Base-by-base conservation (phyloP, 2,113 vertebrate species). In the Oostethus manadensis region DNA sequence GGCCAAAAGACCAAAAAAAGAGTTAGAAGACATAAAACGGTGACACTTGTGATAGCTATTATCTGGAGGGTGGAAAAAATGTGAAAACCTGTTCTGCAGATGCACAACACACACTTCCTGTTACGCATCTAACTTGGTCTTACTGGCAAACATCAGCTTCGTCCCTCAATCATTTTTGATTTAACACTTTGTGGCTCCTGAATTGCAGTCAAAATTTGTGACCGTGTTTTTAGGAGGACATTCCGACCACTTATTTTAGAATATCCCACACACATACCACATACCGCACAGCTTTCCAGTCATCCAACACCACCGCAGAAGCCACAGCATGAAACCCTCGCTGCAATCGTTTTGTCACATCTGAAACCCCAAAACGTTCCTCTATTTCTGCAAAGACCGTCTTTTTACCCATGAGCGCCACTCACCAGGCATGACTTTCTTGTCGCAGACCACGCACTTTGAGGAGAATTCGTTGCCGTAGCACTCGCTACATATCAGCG, bases 391-490 rank as follows among this genome's bases (percentile, higher is more conserved):
- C 38, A 16, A 8, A 50, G 42, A 54, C 1, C 42, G 14, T 49
- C 20, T 49, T 49, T 49, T 22, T 48, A 9, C 47, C 20, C 20
- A 13, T 5, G 13, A 49, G 5, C 1, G 20, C 16, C 10, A 55
- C 56, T 3, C 88, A 99, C 96, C 96, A 87, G 96, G 96, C 93
- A 93, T 94, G 81, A 97, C 93, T 0, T 89, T 92, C 88, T 97
- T 94, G 74, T 93, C 90, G 1, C 97, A 98, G 77, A 93, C 91
- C 0, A 92, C 69, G 15, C 96, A 99, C 57, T 95, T 94, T 56
- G 95, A 95, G 68, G 94, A 98, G 74, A 93, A 96, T 82, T 96
- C 93, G 4, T 82, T 97, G 90, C 92, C 92, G 89, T 95, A 98
- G 80, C 97, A 97, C 80, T 93, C 90, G 0, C 96, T 96, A 85